Conservation (phyloP, 2,113 vertebrate genomes). For the Mellivora capensis region DNA sequence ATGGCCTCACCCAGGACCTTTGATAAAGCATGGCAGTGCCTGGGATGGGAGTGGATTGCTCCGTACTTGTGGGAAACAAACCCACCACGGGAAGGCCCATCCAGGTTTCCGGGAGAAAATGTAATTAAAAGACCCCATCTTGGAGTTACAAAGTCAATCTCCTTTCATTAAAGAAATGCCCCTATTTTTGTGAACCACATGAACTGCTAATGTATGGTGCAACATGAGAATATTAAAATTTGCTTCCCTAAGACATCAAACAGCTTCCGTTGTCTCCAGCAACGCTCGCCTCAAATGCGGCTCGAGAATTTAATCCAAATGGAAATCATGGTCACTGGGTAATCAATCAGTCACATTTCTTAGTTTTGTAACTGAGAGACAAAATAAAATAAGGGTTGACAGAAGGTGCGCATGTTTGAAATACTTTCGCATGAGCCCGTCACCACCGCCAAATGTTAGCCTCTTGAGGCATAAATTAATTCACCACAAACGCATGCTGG, state of each 20-base stretch:
- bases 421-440: background rate
- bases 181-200: background rate
- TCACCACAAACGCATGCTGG: background rate
- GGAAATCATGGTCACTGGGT: background rate
- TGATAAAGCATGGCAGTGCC: background rate
- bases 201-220: background rate
- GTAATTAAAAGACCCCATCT: background rate
- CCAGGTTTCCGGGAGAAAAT: background rate
- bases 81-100: background rate
- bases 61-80: background rate
- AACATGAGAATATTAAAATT: background rate
- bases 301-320: background rate
- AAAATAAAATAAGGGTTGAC: conserved; percentile 58
- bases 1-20: background rate
- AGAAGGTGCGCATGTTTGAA: conserved; percentile 53
- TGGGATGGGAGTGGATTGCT: background rate
- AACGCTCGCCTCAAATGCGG: background rate
- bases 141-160: background rate
- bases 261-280: background rate
- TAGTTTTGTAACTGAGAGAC: conserved; percentile 53
- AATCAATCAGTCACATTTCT: conserved; percentile 8
- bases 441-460: conserved; percentile 19
- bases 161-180: background rate
- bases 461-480: conserved; percentile 59
- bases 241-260: background rate